These are phyloP conservation scores for Lasioglossum pauxillum DNA, from an alignment of 2,888 invertebrate species.

Conservation along the genomic window DNA sequence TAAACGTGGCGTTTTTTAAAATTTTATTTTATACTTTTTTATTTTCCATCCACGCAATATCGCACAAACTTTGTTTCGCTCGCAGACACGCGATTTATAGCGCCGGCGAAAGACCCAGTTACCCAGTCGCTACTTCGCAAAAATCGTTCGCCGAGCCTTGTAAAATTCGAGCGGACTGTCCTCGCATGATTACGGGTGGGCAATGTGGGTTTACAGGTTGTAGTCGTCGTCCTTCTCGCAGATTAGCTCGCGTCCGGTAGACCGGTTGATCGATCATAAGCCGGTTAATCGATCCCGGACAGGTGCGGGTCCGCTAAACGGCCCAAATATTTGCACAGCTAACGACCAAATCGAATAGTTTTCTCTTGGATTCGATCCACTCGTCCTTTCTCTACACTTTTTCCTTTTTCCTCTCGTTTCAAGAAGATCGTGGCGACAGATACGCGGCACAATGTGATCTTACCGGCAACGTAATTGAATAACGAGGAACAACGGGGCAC, in stretches of 20 bases:
- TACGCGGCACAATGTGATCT: not conserved
- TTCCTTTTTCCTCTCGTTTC: not conserved
- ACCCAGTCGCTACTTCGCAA: not conserved
- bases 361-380: not conserved
- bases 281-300: conserved; percentile 25
- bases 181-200: not conserved
- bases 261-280: conserved; percentile 36
- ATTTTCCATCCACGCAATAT: too few relatives aligned
- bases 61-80: not conserved
- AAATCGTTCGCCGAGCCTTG: not conserved
- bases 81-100: not conserved
- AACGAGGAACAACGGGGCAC: not conserved
- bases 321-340: conserved; percentile 27
- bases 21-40: too few relatives aligned
- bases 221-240: conserved; percentile 30
- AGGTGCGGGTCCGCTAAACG: not conserved
- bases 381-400: too few relatives aligned
- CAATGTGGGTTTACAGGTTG: conserved; percentile 39
- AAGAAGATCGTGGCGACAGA: not conserved
- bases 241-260: conserved; percentile 44
- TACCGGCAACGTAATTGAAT: conserved; percentile 30
- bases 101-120: not conserved
- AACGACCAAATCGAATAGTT: not conserved
- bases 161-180: not conserved
- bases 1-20: too few relatives aligned